Conservation (phyloP, 2,797 vertebrate species). For the Naso thynnoides region DNA sequence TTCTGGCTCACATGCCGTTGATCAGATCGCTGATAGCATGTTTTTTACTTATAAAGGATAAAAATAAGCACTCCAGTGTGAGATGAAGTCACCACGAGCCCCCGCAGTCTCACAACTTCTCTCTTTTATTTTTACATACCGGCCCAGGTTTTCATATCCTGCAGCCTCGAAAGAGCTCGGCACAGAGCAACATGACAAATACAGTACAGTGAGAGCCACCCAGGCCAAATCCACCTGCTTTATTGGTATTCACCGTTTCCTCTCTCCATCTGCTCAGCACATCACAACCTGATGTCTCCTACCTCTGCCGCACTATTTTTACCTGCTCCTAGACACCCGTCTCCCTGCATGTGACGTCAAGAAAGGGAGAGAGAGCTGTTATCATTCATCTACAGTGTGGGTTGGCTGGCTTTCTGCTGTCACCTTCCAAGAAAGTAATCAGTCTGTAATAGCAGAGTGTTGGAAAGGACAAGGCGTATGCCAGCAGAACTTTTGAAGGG, state of each 20-base stretch:
- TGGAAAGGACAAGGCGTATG: conserved; percentile 23
- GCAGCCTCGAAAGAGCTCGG: conserved; percentile 28
- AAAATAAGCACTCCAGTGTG: conserved; percentile 34
- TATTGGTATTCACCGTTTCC: conserved; percentile 72
- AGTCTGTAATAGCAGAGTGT: conserved; percentile 42
- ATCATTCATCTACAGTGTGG: conserved; percentile 65
- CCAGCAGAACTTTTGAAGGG: conserved; percentile 10
- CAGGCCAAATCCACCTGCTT: conserved; percentile 67
- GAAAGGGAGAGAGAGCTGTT: conserved; percentile 38
- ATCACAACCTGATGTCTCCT: conserved; percentile 68
- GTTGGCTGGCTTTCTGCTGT: conserved; percentile 53
- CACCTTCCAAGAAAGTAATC: conserved; percentile 59
- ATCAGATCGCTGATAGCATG: conserved; percentile 28
- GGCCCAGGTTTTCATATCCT: conserved; percentile 62
- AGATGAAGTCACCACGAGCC: conserved; percentile 48
- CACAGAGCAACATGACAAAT: conserved; percentile 66
- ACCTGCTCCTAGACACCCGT: conserved; percentile 79
- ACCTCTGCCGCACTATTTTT: conserved; percentile 81
- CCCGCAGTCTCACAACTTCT: conserved; percentile 6
- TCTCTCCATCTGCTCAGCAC: conserved; percentile 74
- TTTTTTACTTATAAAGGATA: conserved; percentile 33
- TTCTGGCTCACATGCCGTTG: conserved; percentile 9
- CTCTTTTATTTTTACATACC: conserved; percentile 41
- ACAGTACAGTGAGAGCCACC: conserved; percentile 61
- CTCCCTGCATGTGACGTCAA: conserved; percentile 77